phyloP scores from a whole-genome alignment of 2,888 invertebrate species.

The Aspidapion aeneum region DNA sequence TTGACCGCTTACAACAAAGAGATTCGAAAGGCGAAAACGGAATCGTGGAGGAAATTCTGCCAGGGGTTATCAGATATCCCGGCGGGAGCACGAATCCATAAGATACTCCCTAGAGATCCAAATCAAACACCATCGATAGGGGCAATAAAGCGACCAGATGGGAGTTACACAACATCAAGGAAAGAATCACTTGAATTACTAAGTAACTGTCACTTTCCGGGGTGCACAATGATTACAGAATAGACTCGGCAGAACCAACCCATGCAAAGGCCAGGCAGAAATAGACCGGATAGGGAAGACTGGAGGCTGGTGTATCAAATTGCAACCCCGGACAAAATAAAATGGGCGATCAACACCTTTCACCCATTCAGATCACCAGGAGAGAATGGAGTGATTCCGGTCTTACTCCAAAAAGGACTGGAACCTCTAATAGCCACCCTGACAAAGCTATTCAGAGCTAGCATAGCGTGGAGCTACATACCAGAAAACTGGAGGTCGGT shows the following conservation, averaged over 20 bases:
- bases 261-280: neutral
- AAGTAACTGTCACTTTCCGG: neutral
- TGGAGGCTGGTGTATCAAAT: neutral
- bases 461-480: conserved; percentile 8
- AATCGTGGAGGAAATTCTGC: conserved; percentile 13
- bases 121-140: neutral
- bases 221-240: neutral
- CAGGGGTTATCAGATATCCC: conserved; percentile 6
- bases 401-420: conserved; percentile 16
- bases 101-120: conserved; percentile 4
- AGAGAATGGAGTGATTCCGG: conserved; percentile 13
- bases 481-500: conserved; percentile 3
- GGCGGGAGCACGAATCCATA: conserved; percentile 2
- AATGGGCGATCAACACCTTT: conserved; percentile 15
- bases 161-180: neutral
- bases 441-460: neutral
- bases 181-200: neutral
- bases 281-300: neutral
- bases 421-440: conserved; percentile 3
- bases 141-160: neutral
- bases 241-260: neutral
- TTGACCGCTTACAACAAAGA: conserved; percentile 10
- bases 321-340: neutral
- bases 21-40: conserved; percentile 8
- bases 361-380: conserved; percentile 18